phyloP scores from a whole-genome alignment of 2,888 invertebrate species.

The Chrysolina haemoptera region DNA sequence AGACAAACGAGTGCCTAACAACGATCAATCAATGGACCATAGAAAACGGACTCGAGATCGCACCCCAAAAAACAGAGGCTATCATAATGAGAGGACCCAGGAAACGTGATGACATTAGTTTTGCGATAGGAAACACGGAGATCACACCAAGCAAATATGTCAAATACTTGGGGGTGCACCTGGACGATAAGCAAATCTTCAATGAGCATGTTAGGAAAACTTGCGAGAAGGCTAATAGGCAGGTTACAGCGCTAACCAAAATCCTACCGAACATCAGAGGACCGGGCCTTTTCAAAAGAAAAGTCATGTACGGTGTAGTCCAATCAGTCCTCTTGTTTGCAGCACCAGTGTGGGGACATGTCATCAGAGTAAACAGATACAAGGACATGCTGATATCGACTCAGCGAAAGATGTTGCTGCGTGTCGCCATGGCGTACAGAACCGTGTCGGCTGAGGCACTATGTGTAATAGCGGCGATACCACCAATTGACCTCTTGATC shows the following conservation, averaged over 20 bases:
- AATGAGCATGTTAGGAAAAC: too few relatives aligned
- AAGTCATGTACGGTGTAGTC: conserved; percentile 33
- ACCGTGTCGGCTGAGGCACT: conserved; percentile 38
- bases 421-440: conserved; percentile 37
- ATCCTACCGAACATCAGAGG: conserved; percentile 38
- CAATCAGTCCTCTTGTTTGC: conserved; percentile 24
- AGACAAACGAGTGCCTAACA: neutral
- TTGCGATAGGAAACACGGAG: too few relatives aligned
- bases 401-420: too few relatives aligned
- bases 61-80: conserved; percentile 35
- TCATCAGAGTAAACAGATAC: conserved; percentile 11
- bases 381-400: too few relatives aligned
- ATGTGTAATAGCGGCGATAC: conserved; percentile 34
- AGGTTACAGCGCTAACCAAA: conserved; percentile 23
- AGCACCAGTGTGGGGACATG: conserved; percentile 33
- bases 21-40: conserved; percentile 24
- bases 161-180: too few relatives aligned
- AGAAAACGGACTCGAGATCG: conserved; percentile 19
- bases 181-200: too few relatives aligned
- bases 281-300: conserved; percentile 18
- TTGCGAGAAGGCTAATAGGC: too few relatives aligned
- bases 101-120: too few relatives aligned
- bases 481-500: neutral
- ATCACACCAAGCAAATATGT: too few relatives aligned
- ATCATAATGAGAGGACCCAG: conserved; percentile 30